Base-by-base conservation (phyloP, 1,140 invertebrate genomes). In the Tetranychus urticae region DNA sequence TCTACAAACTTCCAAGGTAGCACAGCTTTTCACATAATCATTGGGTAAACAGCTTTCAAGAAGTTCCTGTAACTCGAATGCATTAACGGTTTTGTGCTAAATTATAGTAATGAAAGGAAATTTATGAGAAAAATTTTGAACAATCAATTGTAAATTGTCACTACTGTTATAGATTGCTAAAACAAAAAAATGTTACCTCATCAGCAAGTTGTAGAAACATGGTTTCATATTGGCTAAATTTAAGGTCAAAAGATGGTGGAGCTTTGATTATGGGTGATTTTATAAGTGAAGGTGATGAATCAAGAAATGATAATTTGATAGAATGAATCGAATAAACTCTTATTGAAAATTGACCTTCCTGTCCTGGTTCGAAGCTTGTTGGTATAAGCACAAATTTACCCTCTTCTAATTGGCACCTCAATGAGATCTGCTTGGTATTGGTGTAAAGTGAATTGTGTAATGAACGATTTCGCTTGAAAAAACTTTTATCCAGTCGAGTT, bases 11-110 rank as follows among this genome's bases (percentile, higher is more conserved):
- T 91, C 88, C 64, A 91, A 80, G 47, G 84, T 88, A 0, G 88
- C 88, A 72, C 87, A 91, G 63, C 87, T 90, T 71, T 90, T 91
- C 57, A 93, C 89, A 67, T 91, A 91, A 76, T 93, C 81, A 74
- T 93, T 92, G 5, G 88, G 88, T 63, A 93, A 75, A 74, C 87
- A 91, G 12, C 84, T 85, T 69, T 92, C 88, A 13, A 93, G 73
- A 23, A 92, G 73, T 71, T 93, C 88, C 71, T 91, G 87, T 12
- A 93, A 75, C 70, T 91, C 88, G 68, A 91, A 93, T 8, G 85
- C 83, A 68, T 89, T 88, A 50, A 93, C 85, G 1, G 88, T 87
- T 69, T 81, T 76, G 66, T 79, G 76, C 71, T 91, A n/a, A 57
- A 46, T 23, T 23, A 23, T 23, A 23, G 23, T 23, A 35, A 23